Evolutionary conservation across 2,113 vertebrate species (phyloP), one percentile per base, ranked within the genome.

Genomic region (Aix galericulata): DNA sequence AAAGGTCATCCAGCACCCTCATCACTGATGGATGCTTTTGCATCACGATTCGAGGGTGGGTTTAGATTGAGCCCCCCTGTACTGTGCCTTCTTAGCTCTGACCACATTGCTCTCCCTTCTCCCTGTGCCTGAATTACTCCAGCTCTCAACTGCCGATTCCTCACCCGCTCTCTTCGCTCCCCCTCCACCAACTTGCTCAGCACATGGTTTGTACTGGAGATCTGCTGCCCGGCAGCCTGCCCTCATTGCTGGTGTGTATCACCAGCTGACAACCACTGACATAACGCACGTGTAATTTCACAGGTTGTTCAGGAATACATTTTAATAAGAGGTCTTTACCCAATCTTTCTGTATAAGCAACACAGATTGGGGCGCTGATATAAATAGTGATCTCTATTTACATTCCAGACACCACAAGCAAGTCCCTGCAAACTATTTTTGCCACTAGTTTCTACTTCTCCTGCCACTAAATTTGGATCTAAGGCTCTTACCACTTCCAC

Each of bases 361-460:
- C 66, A 16, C 5, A 11, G 36, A 31, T 34, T 13, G 32, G 26
- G 20, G 38, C 1, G 0, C 0, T 7, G 25, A 69, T 76, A 53
- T 44, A 82, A 91, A 88, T 0, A 72, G 13, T 4, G 48, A 68
- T 82, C 44, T 75, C 38, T 82, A 56, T 68, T 84, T 68, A 84
- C 83, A 76, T 92, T 93, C 81, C 62, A 87, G 74, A 56, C 32
- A 27, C 20, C 78, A 34, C 32, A 82, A 64, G 11, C 73, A 82
- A 69, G 29, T 62, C 64, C 48, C 77, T 53, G 53, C 22, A 73
- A 82, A 85, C 58, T 68, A 75, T 93, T 97, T 62, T 77, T 76
- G 74, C 3, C 21, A 55, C 42, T 6, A 8, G 58, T 50, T 82
- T 58, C 74, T 82, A 29, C 66, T 91, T 79, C 69, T 83, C 31